Evolutionary conservation across 1,140 invertebrate species (phyloP), one percentile per base, ranked within the genome.

Genomic region (Caenorhabditis inopinata): DNA sequence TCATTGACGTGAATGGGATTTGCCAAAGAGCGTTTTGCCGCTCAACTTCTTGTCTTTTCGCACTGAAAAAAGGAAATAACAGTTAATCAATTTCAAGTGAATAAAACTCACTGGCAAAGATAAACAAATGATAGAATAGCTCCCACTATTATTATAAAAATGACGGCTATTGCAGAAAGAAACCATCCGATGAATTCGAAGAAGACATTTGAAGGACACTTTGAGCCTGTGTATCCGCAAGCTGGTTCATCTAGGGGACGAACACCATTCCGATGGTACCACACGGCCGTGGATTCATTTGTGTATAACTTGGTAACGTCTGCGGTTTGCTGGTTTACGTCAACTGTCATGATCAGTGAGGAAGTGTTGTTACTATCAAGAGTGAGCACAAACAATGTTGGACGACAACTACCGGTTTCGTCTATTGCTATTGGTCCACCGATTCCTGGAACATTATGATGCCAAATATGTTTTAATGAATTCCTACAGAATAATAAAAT

Each of bases 31-130:
- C 58, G 23, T 68, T 68, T 21, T 68, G 58, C 2, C 58, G 14
- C 27, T 68, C 58, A 38, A 68, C 32, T 68, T 68, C 58, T 68
- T 68, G 58, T 38, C 32, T 16, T 68, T 68, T 68, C 2, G 58
- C 32, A 42, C 58, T 68, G 29, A 68, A 62, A 14, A n/a, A 42
- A 42, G 38, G 38, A 14, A 14, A 7, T 42, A 7, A 42, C 14
- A 42, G 38, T 5, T 42, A 14, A 7, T 5, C 14, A 14, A 42
- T 42, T 7, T 42, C 38, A 42, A 42, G 23, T 4, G n/a, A 18
- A n/a, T 58, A 32, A 9, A 38, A 68, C 58, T 68, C 23, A 68
- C 58, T 68, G n/a, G n/a, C 11, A 68, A 38, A 68, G 32, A 12
- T 42, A 68, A 21, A 68, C 32, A 68, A 68, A 68, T 38, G 58